phyloP scores from a whole-genome alignment of 2,113 vertebrate genomes.

The Condylura cristata region DNA sequence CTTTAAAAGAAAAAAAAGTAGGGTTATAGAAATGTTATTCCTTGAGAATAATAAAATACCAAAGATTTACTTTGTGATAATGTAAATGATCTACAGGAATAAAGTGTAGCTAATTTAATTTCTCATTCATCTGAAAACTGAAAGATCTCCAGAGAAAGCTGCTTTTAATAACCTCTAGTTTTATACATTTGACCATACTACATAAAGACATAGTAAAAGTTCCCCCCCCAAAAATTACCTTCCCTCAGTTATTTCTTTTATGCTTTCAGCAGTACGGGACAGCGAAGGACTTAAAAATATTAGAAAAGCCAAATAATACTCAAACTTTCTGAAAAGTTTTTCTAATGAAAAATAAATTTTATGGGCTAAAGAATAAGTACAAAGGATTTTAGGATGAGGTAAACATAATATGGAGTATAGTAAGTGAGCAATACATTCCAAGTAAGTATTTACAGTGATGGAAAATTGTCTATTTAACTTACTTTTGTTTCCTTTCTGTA shows the following conservation, averaged over 20 bases:
- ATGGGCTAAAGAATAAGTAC: not conserved
- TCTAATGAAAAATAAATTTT: slow-evolving; percentile 43
- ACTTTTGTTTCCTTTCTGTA: not conserved
- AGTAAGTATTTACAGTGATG: not conserved
- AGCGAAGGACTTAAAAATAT: not conserved
- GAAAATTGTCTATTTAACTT: not conserved
- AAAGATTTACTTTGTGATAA: not conserved
- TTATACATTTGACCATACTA: slow-evolving; percentile 7
- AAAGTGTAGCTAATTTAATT: slow-evolving; percentile 14
- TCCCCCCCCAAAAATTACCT: not conserved
- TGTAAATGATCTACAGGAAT: not conserved
- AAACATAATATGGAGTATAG: not conserved
- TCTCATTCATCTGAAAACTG: slow-evolving; percentile 7
- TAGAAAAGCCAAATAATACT: not conserved
- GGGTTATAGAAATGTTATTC: slow-evolving; percentile 38
- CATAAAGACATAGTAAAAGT: not conserved
- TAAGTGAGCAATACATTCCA: not conserved
- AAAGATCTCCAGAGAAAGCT: not conserved
- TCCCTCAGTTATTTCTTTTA: not conserved
- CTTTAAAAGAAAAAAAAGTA: slow-evolving; percentile 84
- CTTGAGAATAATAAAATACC: slow-evolving; percentile 13
- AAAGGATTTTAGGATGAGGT: not conserved
- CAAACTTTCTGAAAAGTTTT: slow-evolving; percentile 40
- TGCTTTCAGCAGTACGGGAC: not conserved
- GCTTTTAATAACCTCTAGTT: slow-evolving; percentile 2